phyloP scores from a whole-genome alignment of 2,113 vertebrate species.

The Salvelinus fontinalis region DNA sequence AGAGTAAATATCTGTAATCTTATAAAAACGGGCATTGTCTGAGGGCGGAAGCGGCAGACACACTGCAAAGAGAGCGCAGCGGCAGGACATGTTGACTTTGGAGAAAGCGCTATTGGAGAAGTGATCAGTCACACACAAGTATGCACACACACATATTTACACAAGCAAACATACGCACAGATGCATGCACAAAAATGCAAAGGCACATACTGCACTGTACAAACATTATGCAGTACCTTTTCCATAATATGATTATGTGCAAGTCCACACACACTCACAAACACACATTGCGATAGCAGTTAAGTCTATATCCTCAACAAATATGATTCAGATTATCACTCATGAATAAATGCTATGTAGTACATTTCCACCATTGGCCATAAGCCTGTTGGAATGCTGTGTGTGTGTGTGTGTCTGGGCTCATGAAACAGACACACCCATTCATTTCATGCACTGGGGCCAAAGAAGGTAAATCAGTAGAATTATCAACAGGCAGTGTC shows the following conservation, averaged over 20 bases:
- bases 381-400: slow-evolving; percentile 1
- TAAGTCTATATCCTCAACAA: slow-evolving; percentile 19
- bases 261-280: slow-evolving; percentile 11
- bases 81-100: slow-evolving; percentile 60
- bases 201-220: slow-evolving; percentile 1
- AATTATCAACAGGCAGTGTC: slow-evolving; percentile 12
- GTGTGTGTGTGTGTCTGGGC: slow-evolving; percentile 1
- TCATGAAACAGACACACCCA: slow-evolving; percentile 30
- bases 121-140: slow-evolving; percentile 45
- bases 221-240: background rate
- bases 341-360: slow-evolving; percentile 10
- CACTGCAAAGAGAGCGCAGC: slow-evolving; percentile 14
- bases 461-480: slow-evolving; percentile 28
- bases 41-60: slow-evolving; percentile 36
- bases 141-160: background rate
- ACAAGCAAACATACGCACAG: slow-evolving; percentile 4
- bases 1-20: slow-evolving; percentile 71
- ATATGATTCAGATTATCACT: slow-evolving; percentile 48
- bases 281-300: slow-evolving; percentile 36
- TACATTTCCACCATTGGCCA: slow-evolving; percentile 1
- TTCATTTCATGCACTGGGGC: slow-evolving; percentile 17
- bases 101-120: slow-evolving; percentile 55
- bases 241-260: background rate
- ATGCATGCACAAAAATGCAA: slow-evolving; percentile 20
- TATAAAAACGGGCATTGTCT: slow-evolving; percentile 71